Evolutionary conservation across 2,888 invertebrate genomes (phyloP), one percentile per base, ranked within the genome.

Genomic region (Pheosia gnoma): DNA sequence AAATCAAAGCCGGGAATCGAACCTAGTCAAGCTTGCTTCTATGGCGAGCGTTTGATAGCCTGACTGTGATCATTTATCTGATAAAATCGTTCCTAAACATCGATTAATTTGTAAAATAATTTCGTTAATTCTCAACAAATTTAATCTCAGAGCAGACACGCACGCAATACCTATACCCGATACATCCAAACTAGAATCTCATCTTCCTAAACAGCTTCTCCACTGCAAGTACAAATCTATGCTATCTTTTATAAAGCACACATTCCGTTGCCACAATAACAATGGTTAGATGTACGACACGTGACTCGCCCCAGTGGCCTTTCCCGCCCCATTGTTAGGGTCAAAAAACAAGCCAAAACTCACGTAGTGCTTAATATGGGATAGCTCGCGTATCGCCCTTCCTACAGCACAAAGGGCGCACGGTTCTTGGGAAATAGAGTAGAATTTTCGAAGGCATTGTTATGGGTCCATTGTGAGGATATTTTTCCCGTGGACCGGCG

Each of bases 341-440:
- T 88, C 87, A 89, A 88, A 90, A 25, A 89, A 89, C 87, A 86
- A 81, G 84, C 86, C 84, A 79, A 86, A 91, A 84, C 85, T 85
- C 88, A 87, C 86, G 86, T 39, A 37, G 51, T 38, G 39, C 55
- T 55, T 39, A 39, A 39, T 55, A 39, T 55, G 39, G 39, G 39
- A 55, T 13, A 90, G 83, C 85, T 84, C 88, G 86, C 86, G 86
- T 86, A 81, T 84, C 81, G 75, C 84, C 81, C 82, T 83, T 83
- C 82, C 83, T 77, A 71, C 69, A 73, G 70, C 82, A 85, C 89
- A 88, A 89, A 90, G 81, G 85, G 84, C 72, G 65, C 59, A 68
- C 74, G 70, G 80, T 81, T 86, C 85, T 85, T 83, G 86, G 86
- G 88, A 86, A 89, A 87, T 81, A 80, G 76, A 74, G 67, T 66